Conservation (phyloP, 2,797 vertebrate species). For the Falco berigora region DNA sequence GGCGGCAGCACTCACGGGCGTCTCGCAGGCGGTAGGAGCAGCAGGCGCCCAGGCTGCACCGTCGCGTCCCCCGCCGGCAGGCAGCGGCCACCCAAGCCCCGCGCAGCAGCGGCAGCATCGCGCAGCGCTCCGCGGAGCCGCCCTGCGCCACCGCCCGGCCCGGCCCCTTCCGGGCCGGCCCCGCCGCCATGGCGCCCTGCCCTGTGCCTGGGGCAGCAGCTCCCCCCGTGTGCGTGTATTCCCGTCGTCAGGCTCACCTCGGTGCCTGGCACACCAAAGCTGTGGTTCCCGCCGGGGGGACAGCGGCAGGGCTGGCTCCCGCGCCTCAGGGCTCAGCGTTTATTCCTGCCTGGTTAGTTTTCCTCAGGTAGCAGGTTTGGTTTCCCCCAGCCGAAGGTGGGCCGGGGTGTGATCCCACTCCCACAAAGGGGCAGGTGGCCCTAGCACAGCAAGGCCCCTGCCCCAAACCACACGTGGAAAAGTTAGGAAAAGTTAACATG, state of each 20-base stretch:
- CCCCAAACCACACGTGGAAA: background rate
- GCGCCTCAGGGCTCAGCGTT: accelerated
- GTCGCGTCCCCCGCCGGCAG: background rate
- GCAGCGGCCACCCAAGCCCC: background rate
- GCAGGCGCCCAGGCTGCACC: slow-evolving; percentile 62
- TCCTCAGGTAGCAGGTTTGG: background rate
- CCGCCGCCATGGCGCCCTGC: too few species aligned
- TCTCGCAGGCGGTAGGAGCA: slow-evolving; percentile 65
- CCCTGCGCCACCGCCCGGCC: too few species aligned
- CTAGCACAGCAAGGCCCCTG: background rate
- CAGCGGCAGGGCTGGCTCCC: background rate
- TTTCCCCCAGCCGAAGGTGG: background rate
- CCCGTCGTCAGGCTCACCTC: too few species aligned
- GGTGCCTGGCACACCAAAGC: background rate
- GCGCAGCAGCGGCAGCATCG: background rate
- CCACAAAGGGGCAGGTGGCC: accelerated
- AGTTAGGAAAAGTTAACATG: background rate
- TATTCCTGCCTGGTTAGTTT: background rate
- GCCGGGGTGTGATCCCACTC: accelerated
- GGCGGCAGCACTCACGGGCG: slow-evolving; percentile 52
- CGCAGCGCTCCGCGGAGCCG: too few species aligned
- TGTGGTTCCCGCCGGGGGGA: background rate
- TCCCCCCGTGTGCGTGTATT: too few species aligned
- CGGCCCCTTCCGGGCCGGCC: too few species aligned
- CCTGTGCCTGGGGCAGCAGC: too few species aligned